Conservation (phyloP, 2,797 vertebrate genomes). For the Mastacembelus armatus region DNA sequence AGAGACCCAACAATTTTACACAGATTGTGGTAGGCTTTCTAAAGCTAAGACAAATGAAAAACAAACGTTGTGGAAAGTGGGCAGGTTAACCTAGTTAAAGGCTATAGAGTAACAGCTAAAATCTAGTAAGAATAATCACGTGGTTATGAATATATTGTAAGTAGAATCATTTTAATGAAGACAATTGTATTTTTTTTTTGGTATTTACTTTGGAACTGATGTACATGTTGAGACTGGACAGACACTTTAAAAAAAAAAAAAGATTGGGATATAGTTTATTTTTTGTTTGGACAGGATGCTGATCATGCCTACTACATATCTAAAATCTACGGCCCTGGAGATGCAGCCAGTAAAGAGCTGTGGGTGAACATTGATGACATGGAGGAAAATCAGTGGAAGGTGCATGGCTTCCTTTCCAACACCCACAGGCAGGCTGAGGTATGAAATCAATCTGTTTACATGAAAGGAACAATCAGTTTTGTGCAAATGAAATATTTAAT, state of each 20-base stretch:
- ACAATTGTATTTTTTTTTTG: no score
- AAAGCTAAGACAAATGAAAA: background rate
- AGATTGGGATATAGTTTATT: background rate
- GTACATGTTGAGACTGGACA: no score
- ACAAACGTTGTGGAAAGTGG: no score
- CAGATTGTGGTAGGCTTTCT: constrained; percentile 68
- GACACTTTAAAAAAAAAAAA: background rate
- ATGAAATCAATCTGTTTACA: constrained; percentile 16
- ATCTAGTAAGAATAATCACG: no score
- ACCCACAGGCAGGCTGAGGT: constrained; percentile 91
- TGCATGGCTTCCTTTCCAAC: constrained; percentile 89
- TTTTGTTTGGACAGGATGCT: constrained; percentile 81
- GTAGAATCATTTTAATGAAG: no score
- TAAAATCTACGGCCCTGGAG: constrained; percentile 87
- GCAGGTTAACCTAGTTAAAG: background rate
- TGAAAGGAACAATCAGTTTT: background rate
- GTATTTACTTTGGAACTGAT: no score
- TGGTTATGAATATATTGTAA: no score
- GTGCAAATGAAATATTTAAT: background rate
- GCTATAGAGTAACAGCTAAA: no score
- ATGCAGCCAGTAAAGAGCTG: constrained; percentile 84
- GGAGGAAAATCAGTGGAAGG: constrained; percentile 88
- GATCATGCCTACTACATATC: constrained; percentile 96
- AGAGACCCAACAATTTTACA: constrained; percentile 68
- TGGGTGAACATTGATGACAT: constrained; percentile 91